Conservation (phyloP, 2,888 invertebrate genomes). For the Choreutis nemorana region DNA sequence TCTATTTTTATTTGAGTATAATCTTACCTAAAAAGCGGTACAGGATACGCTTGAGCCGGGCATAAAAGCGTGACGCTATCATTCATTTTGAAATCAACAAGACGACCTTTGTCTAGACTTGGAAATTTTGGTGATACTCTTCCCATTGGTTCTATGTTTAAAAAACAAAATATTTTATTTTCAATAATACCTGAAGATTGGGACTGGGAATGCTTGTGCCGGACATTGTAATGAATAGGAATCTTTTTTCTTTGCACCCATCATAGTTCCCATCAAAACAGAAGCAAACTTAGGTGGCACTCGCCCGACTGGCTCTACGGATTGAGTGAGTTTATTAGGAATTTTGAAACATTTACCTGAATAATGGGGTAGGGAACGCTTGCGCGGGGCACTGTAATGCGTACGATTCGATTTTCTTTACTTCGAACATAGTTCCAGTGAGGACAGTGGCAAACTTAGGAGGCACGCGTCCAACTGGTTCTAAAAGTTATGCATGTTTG, state of each 20-base stretch:
- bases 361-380: slow-evolving; percentile 65
- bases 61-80: slow-evolving; percentile 64
- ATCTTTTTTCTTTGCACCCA: slow-evolving; percentile 52
- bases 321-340: slow-evolving; percentile 18
- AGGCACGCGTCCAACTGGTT: slow-evolving; percentile 51
- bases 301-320: slow-evolving; percentile 73
- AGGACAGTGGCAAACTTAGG: slow-evolving; percentile 66
- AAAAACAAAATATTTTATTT: slow-evolving; percentile 6
- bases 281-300: slow-evolving; percentile 73
- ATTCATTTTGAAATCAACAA: slow-evolving; percentile 23
- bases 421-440: slow-evolving; percentile 64
- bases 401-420: slow-evolving; percentile 47
- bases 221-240: slow-evolving; percentile 69
- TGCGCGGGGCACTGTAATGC: slow-evolving; percentile 73
- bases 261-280: slow-evolving; percentile 68
- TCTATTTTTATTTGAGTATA: slow-evolving; percentile 1
- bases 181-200: slow-evolving; percentile 62
- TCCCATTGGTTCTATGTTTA: slow-evolving; percentile 60
- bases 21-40: slow-evolving; percentile 14
- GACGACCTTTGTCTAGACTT: slow-evolving; percentile 41
- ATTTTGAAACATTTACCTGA: slow-evolving; percentile 46
- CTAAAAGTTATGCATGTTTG: slow-evolving; percentile 23
- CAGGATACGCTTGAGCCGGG: slow-evolving; percentile 64
- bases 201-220: slow-evolving; percentile 73
- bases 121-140: slow-evolving; percentile 68